Evolutionary conservation across 2,113 vertebrate species (phyloP), one percentile per base, ranked within the genome.

Genomic region (Xyrauchen texanus): DNA sequence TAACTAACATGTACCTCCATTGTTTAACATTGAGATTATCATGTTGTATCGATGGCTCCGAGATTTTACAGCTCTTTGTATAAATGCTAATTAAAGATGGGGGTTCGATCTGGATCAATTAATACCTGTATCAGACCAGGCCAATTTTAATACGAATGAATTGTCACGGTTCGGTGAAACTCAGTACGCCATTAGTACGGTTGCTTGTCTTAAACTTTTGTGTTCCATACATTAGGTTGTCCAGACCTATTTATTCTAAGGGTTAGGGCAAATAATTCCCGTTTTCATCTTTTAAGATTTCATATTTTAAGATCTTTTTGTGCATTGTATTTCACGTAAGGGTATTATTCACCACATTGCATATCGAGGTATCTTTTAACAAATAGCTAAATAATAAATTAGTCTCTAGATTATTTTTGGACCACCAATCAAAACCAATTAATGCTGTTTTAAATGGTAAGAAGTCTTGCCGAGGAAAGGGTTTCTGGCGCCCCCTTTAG

Each of bases 11-110:
- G 61, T 71, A 74, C 65, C 74, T 66, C 16, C 51, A 88, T 88
- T 92, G 89, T 91, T 90, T 86, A 65, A 82, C 84, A 76, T 68
- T 78, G 69, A 83, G 90, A 89, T 88, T 58, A 91, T 77, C 85
- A 55, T 78, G 78, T 87, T 85, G 87, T 92, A 89, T 90, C 83
- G 90, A 91, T 89, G 66, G 87, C 58, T 55, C 53, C 53, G 78
- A 72, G 75, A 84, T 73, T 81, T 82, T 65, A 81, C 81, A 82
- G 65, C 13, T 77, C 10, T 52, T 66, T 61, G 45, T 88, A 91
- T 83, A 77, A 84, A 80, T 86, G 81, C 68, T 80, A 57, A 87
- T 79, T 77, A 76, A 34, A 8, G 21, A 65, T n/a, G 58, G 81
- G 80, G 84, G 88, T 89, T 84, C 78, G 66, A 52, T 79, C 16